Percentiles rank a stretch among this genome's conserved stretches.
These are phyloP conservation scores for Osmerus mordax DNA, from an alignment of 2,113 vertebrate species.

Conservation along the genomic window DNA sequence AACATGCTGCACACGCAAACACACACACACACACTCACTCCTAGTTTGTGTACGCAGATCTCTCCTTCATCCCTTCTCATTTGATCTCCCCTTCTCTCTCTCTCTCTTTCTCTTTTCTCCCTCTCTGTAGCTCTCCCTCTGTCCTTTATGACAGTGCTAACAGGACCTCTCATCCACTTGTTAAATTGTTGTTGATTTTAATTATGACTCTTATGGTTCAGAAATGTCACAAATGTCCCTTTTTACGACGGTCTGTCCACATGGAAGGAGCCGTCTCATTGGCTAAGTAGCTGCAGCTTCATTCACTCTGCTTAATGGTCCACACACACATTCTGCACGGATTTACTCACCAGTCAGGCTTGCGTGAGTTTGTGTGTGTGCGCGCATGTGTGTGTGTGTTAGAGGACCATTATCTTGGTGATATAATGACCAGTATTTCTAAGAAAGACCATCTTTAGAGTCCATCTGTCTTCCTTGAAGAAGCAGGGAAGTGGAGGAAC, in stretches of 20 bases:
- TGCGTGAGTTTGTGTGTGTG: conserved; percentile 23
- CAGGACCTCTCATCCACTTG: conserved; percentile 15
- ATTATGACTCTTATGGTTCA: conserved; percentile 82
- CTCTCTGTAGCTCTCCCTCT: no score
- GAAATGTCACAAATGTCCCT: conserved; percentile 86
- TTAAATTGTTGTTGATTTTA: conserved; percentile 86
- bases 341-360: conserved; percentile 80
- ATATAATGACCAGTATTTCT: conserved; percentile 9
- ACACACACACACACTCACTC: not conserved
- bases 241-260: conserved; percentile 84
- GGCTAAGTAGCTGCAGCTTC: conserved; percentile 86
- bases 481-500: no score
- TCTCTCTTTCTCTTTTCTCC: not conserved
- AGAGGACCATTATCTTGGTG: not conserved
- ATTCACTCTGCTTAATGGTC: conserved; percentile 88
- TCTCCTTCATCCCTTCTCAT: not conserved
- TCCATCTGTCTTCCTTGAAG: conserved; percentile 58
- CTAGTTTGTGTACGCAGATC: no score
- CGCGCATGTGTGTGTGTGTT: conserved; percentile 67
- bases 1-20: not conserved
- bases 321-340: conserved; percentile 88
- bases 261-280: conserved; percentile 87
- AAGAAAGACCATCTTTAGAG: conserved; percentile 71
- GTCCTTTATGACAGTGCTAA: not conserved
- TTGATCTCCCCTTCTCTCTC: not conserved